Evolutionary conservation across 1,140 invertebrate genomes (phyloP).

Genomic region (Megalopta genalis): DNA sequence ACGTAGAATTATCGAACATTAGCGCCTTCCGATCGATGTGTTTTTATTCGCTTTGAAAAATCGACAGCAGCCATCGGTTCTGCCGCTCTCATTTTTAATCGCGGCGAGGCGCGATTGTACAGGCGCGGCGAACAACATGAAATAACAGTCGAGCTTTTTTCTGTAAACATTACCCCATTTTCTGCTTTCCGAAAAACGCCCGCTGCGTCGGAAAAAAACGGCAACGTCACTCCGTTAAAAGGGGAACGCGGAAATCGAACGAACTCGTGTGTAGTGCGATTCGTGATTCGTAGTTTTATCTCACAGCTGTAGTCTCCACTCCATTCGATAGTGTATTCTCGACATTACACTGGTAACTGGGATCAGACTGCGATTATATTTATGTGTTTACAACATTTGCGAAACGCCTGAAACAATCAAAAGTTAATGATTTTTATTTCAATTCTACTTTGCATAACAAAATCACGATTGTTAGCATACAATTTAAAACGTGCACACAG

Average conservation of each 20-base stretch:
- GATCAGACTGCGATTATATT: too few species aligned
- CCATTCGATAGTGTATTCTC: too few species aligned
- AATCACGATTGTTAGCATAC: too few species aligned
- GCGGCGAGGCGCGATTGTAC: not conserved
- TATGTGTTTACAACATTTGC: too few species aligned
- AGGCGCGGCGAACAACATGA: not conserved
- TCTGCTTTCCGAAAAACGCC: slow-evolving; percentile 21
- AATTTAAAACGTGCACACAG: too few species aligned
- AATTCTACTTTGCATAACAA: too few species aligned
- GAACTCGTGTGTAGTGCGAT: not conserved
- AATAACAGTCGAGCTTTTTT: not conserved
- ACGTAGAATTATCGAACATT: slow-evolving; percentile 44
- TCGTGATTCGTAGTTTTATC: not conserved
- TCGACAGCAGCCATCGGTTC: not conserved
- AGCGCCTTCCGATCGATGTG: slow-evolving; percentile 33
- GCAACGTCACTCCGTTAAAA: not conserved
- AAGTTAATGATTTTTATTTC: too few species aligned
- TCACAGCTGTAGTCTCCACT: too few species aligned
- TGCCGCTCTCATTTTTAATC: not conserved
- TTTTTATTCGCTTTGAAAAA: slow-evolving; percentile 37
- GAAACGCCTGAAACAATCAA: too few species aligned
- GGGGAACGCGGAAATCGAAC: not conserved
- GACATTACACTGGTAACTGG: too few species aligned
- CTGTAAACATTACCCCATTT: slow-evolving; percentile 30
- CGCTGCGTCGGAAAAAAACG: too few species aligned